Evolutionary conservation across 2,113 vertebrate species (phyloP), one percentile per base, ranked within the genome.

Genomic region (Varanus komodoensis): DNA sequence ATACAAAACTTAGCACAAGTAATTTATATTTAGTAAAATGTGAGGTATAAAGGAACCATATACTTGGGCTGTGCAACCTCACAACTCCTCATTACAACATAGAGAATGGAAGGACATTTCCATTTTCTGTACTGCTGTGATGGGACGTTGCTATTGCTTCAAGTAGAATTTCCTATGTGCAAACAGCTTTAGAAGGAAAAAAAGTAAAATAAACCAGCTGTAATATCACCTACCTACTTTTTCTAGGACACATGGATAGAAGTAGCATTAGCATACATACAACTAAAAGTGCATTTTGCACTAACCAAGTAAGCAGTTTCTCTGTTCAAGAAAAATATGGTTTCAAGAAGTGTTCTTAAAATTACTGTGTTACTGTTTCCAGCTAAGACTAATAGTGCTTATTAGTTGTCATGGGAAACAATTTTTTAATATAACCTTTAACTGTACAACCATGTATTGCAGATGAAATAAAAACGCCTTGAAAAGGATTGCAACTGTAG

Each of bases 341-440:
- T 54, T 81, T 12, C 6, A 38, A 57, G 8, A 34, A 54, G 54
- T 38, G 50, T 86, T 73, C 44, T 71, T n/a, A 80, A 67, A 79
- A 87, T 25, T 80, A 34, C 2, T 17, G 15, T 50, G 8, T 6
- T 64, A 27, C 34, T 44, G 23, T 17, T 27, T 77, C 52, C 71
- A 61, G 8, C 32, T 86, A 87, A 87, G 71, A 44, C 4, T 61
- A 25, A 79, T 48, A 25, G 15, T n/a, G 38, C 17, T 15, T 7
- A 68, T 1, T 67, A 9, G 86, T 80, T 79, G 61, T 57, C 34
- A 50, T 44, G 57, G 34, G 57, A 79, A 87, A 67, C 17, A 6
- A 29, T n/a, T 87, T 87, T 87, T 68, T 25, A 87, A 87, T 54
- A 50, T 54, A 67, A 87, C 61, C 57, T 6, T 34, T 50, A 23